These are phyloP conservation scores for Chrysodeixis includens DNA, from an alignment of 2,888 invertebrate species.

Conservation along the genomic window DNA sequence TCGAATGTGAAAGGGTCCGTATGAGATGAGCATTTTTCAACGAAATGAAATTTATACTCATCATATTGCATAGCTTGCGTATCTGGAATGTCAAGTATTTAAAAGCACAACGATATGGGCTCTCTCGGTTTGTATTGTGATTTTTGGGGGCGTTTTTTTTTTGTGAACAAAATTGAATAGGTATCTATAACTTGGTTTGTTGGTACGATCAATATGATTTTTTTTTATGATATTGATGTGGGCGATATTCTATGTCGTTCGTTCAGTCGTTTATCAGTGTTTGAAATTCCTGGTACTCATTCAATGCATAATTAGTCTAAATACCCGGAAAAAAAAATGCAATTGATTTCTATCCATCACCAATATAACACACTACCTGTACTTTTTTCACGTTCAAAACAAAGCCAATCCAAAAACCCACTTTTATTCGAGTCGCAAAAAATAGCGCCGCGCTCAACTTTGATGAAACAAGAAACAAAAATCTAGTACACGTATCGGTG, in stretches of 20 bases:
- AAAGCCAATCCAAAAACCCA: constrained; percentile 37
- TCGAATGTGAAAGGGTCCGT: constrained; percentile 68
- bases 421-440: constrained; percentile 45
- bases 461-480: constrained; percentile 59
- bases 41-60: constrained; percentile 80
- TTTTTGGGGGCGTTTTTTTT: constrained; percentile 65
- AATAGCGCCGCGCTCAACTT: constrained; percentile 55
- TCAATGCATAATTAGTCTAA: neutral
- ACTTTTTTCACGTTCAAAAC: constrained; percentile 17
- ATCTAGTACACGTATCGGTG: constrained; percentile 64
- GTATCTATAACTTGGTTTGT: constrained; percentile 21
- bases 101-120: constrained; percentile 71
- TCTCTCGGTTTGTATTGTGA: constrained; percentile 68
- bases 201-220: neutral
- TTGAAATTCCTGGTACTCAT: neutral
- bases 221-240: constrained; percentile 3
- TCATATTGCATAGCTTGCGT: constrained; percentile 81
- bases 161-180: constrained; percentile 45
- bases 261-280: neutral
- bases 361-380: neutral
- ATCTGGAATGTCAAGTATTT: constrained; percentile 81
- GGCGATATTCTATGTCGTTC: neutral
- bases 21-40: constrained; percentile 70
- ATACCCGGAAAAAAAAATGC: neutral
- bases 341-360: neutral